Base-by-base conservation (phyloP, 2,113 vertebrate genomes). In the Ameiurus melas region DNA sequence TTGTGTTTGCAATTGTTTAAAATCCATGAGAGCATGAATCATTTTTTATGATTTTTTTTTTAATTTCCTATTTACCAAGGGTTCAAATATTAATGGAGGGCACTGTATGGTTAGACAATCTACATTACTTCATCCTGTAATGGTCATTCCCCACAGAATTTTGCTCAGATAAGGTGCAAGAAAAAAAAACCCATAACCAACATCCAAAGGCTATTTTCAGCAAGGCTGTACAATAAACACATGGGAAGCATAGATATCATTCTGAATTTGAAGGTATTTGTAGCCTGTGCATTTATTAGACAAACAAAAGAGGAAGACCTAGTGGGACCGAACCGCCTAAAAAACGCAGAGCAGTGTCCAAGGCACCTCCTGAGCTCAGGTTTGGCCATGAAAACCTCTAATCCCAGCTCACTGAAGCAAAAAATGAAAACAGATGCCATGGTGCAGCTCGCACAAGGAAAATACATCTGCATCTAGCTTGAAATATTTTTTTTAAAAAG, bases 181-280 rank as follows among this genome's bases (percentile, higher is more conserved):
- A 90, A 84, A 66, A 79, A 66, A 62, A 66, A 22, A 36, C 79
- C n/a, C 27, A 80, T 85, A 25, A 36, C 47, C 47, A 85, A 68
- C 39, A 85, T 85, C 47, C 75, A 9, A n/a, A 85, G 27, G 55
- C 58, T 77, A 58, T 51, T 70, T 51, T 64, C 60, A 70, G 22
- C 75, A 53, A 36, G 27, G 43, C 25, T 82, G 60, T 70, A 82
- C 58, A 87, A 87, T 66, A 55, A 62, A 64, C 82, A 91, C 58
- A 87, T 89, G 88, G 83, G 85, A 19, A 83, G 88, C 1, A 36
- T 85, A 19, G 88, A 91, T 78, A 71, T 83, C 33, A 64, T 91
- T 57, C 71, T 88, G 53, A 68, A 70, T 58, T 91, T 90, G 60
- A 90, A 85, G n/a, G 60, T 86, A 84, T 90, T 87, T 88, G 62